Evolutionary conservation across 1,140 invertebrate genomes (phyloP).

Genomic region (Drusus annulatus): DNA sequence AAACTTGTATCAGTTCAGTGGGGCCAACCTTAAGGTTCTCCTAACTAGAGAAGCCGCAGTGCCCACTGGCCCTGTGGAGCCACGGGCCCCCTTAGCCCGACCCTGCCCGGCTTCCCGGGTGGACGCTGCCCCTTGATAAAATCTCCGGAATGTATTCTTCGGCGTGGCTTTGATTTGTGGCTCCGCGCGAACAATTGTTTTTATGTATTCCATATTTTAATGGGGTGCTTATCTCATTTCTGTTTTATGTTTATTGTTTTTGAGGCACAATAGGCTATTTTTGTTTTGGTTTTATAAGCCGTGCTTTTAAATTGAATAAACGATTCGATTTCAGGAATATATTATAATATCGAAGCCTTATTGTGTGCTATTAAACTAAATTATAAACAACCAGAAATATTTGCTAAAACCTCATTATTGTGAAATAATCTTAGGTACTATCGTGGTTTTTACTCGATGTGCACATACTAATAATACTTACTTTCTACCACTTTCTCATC

Average conservation of each 20-base stretch:
- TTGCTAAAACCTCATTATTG: too few species aligned
- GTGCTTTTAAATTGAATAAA: conserved; percentile 37
- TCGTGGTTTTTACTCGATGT: too few species aligned
- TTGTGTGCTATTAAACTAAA: too few species aligned
- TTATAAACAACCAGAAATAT: too few species aligned
- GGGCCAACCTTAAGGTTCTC: too few species aligned
- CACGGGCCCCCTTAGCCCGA: background rate
- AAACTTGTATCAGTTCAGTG: too few species aligned
- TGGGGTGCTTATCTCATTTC: conserved; percentile 47
- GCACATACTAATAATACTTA: too few species aligned
- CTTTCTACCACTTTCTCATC: too few species aligned
- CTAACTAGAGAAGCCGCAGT: too few species aligned
- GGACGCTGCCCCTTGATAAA: conserved; percentile 38
- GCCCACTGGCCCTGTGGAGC: too few species aligned
- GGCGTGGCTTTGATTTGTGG: conserved; percentile 52
- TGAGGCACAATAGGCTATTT: conserved; percentile 39
- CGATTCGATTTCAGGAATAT: conserved; percentile 29
- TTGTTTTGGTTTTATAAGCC: conserved; percentile 32
- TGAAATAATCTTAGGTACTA: too few species aligned
- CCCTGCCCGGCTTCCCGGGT: conserved; percentile 13
- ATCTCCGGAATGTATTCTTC: conserved; percentile 40
- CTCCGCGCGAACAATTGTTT: conserved; percentile 50
- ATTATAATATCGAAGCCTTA: too few species aligned
- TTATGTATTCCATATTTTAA: conserved; percentile 58
- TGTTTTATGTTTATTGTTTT: conserved; percentile 51